These are phyloP conservation scores for Periparus ater DNA, from an alignment of 2,797 vertebrate genomes.

Conservation along the genomic window DNA sequence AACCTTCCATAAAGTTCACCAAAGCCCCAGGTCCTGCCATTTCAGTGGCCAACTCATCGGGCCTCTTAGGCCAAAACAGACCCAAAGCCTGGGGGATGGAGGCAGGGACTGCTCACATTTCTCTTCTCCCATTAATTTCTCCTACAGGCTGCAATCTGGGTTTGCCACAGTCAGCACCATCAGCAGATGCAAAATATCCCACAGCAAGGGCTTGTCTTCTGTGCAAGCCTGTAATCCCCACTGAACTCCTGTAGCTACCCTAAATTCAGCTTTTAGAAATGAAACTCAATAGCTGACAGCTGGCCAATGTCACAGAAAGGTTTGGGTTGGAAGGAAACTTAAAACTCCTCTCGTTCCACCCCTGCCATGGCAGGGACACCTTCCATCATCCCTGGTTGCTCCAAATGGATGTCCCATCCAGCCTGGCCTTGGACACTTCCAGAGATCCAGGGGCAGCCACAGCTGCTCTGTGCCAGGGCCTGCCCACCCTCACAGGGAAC, in stretches of 20 bases:
- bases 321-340: fast-evolving
- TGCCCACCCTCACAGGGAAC: fast-evolving
- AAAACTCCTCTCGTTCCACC: fast-evolving
- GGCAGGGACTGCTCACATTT: background rate
- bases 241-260: background rate
- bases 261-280: background rate
- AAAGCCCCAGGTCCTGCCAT: fast-evolving
- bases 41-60: fast-evolving
- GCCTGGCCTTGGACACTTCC: fast-evolving
- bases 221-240: background rate
- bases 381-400: background rate
- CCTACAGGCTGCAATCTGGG: background rate
- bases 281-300: background rate
- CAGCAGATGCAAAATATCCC: background rate
- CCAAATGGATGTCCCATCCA: fast-evolving
- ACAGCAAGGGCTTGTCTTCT: background rate
- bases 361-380: background rate
- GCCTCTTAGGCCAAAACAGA: background rate
- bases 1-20: background rate
- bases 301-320: background rate
- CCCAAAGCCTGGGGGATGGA: background rate
- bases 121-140: background rate
- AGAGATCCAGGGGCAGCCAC: background rate
- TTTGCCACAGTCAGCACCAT: background rate
- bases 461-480: background rate